Evolutionary conservation across 2,888 invertebrate genomes (phyloP), one percentile per base, ranked within the genome.

Genomic region (Tillus elongatus): DNA sequence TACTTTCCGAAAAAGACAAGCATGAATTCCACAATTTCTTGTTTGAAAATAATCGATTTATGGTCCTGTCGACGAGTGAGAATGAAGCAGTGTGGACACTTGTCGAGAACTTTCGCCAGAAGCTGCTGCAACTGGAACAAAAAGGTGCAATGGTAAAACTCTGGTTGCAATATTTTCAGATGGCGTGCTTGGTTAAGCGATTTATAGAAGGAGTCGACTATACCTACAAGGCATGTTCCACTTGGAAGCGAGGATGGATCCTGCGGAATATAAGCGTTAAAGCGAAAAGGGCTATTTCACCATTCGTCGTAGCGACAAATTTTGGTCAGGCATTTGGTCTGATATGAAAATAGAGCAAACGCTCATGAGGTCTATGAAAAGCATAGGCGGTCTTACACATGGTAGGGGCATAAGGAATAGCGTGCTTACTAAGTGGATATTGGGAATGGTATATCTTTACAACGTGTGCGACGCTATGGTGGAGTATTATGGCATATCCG

Each of bases 211-310:
- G n/a, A n/a, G 37, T 9, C 55, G 57, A 14, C 28, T 60, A 9
- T 60, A 59, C 46, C 36, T 62, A 6, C 63, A 63, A 51, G 58
- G 61, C 43, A 61, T 61, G 58, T 24, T 16, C 4, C 12, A 38
- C 13, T 46, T 59, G 27, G 11, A 41, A 31, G 33, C 37, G 29
- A 44, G 36, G 39, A 55, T 51, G 46, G 10, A 33, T 2, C 13
- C 39, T 27, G 12, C 12, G 9, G 49, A 52, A 24, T 49, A 42
- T 28, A 14, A 45, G 29, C 4, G 37, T 14, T 52, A 51, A 30
- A 44, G 44, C 29, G 12, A 3, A 2, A 33, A 40, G 27, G 32
- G 28, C 4, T 30, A 30, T 12, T 39, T 35, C 12, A 39, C 30
- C 2, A 39, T 39, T 10, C 29, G 34, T 15, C 34, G 35, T 12